phyloP scores from a whole-genome alignment of 2,113 vertebrate species.

The Xyrauchen texanus region DNA sequence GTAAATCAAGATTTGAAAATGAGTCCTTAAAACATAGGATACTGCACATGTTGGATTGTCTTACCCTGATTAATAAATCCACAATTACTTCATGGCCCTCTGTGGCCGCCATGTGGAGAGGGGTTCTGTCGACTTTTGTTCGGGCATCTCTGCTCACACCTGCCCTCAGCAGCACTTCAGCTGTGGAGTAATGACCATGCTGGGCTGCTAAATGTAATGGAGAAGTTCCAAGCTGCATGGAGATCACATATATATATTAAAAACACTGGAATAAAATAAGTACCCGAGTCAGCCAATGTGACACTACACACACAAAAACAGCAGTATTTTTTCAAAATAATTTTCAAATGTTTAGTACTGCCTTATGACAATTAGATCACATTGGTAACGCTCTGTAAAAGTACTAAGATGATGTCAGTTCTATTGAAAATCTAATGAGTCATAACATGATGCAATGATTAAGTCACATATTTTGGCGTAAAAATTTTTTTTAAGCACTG shows the following conservation, averaged over 20 bases:
- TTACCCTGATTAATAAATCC: constrained; percentile 87
- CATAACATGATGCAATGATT: too few relatives aligned
- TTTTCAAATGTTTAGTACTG: too few relatives aligned
- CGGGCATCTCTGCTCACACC: constrained; percentile 91
- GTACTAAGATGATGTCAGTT: too few relatives aligned
- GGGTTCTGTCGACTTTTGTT: constrained; percentile 92
- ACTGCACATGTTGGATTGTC: not conserved
- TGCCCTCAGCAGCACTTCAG: constrained; percentile 87
- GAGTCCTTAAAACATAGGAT: too few relatives aligned
- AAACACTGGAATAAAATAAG: not conserved
- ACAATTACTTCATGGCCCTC: constrained; percentile 85
- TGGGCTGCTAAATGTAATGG: constrained; percentile 91
- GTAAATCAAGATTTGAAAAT: too few relatives aligned
- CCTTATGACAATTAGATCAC: too few relatives aligned
- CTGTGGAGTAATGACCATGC: constrained; percentile 88
- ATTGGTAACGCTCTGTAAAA: too few relatives aligned
- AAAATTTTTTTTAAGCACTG: too few relatives aligned
- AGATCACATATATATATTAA: not conserved
- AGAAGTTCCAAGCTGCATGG: constrained; percentile 84
- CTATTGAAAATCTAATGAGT: too few relatives aligned
- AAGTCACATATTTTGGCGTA: too few relatives aligned
- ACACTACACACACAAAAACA: not conserved
- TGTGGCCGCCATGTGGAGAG: constrained; percentile 88
- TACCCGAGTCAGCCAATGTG: not conserved
- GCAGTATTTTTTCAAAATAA: too few relatives aligned